Evolutionary conservation across 2,797 vertebrate genomes (phyloP).

Genomic region (Eulemur coronatus): DNA sequence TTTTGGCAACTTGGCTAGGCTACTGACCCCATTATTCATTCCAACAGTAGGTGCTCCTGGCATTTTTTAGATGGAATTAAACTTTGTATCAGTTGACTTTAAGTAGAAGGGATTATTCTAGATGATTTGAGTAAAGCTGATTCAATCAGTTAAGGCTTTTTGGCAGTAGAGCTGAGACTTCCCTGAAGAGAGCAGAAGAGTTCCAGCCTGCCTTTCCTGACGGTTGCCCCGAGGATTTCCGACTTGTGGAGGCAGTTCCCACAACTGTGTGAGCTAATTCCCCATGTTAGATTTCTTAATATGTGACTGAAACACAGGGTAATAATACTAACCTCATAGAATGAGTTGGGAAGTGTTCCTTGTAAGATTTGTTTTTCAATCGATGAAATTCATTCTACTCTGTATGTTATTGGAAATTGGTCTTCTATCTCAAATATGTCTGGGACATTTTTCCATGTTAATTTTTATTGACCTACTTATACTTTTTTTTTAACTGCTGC

Average conservation of each 20-base stretch:
- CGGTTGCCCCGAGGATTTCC: background rate
- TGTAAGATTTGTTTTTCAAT: background rate
- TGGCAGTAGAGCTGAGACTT: background rate
- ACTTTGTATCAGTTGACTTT: background rate
- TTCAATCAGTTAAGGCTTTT: background rate
- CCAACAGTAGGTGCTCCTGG: background rate
- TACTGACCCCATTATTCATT: background rate
- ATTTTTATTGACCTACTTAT: background rate
- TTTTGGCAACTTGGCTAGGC: background rate
- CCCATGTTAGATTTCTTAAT: background rate
- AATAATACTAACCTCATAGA: background rate
- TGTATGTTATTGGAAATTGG: background rate
- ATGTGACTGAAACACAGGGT: background rate
- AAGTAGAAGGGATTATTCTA: background rate
- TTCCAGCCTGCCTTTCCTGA: background rate
- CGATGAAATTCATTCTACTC: background rate
- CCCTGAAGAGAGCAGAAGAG: background rate
- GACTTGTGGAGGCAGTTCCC: background rate
- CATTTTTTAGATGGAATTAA: background rate
- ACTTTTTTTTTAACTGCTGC: background rate
- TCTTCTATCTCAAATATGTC: background rate
- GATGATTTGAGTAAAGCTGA: background rate
- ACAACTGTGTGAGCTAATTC: accelerated
- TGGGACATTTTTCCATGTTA: background rate
- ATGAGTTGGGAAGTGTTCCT: background rate